Evolutionary conservation across 2,888 invertebrate genomes (phyloP), one percentile per base, ranked within the genome.

Genomic region (Drosophila lacicola): DNA sequence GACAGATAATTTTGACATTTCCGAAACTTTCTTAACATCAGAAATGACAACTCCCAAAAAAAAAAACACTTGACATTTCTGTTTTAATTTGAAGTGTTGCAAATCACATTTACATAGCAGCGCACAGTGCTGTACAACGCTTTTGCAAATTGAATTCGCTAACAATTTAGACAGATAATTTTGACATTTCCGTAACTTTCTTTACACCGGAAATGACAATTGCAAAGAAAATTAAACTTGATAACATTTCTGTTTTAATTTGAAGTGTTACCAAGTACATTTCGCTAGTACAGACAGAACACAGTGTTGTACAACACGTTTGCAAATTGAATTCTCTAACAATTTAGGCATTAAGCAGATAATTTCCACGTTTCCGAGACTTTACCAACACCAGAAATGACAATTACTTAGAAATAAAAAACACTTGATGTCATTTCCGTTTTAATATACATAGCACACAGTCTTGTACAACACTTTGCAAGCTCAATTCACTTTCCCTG

Each of bases 381-480:
- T 29, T 29, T 8, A 2, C 29, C 2, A 29, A 29, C 29, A 4
- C 13, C 36, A 36, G 36, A 36, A 36, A 36, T 36, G 36, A 36
- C 13, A 36, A 13, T 36, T 29, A 6, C 29, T 0, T 36, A 36
- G 4, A 36, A 11, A 4, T 4, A 13, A 36, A 36, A 36, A 36
- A 36, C 10, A 36, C 11, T 36, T 36, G 13, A 13, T 36, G 36
- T 11, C 4, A 36, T 36, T 36, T 36, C 13, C 4, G 8, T 29
- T 36, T 36, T 13, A 36, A 36, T 11, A 36, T 4, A 4, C 13
- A 1, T 8, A 13, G 13, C 36, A 36, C 3, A 11, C 13, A 36
- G 36, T 36, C 10, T 25, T 50, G n/a, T 50, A n/a, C 37, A 50
- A 37, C 37, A 25, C 21, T 37, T 50, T 36, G n/a, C 25, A 21